These are phyloP conservation scores for Melanophora roralis DNA, from an alignment of 2,888 invertebrate species.

Conservation along the genomic window DNA sequence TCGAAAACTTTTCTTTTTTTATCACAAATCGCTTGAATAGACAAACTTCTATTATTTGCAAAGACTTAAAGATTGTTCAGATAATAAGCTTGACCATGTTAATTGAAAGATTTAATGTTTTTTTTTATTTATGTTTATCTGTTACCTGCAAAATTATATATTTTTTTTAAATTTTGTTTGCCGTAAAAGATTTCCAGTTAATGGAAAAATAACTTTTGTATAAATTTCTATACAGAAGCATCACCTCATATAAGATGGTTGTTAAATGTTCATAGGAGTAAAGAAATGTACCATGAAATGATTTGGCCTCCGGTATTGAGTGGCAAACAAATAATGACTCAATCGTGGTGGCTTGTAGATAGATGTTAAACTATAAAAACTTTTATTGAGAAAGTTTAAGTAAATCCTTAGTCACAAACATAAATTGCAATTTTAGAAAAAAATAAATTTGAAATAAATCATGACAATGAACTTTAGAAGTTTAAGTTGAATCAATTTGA, in stretches of 20 bases:
- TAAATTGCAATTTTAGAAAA: neutral
- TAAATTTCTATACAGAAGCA: constrained; percentile 41
- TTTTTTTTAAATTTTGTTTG: neutral
- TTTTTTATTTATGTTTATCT: constrained; percentile 4
- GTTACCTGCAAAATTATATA: constrained; percentile 32
- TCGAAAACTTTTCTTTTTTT: neutral
- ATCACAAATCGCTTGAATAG: neutral
- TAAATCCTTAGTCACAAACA: neutral
- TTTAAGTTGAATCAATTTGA: no score
- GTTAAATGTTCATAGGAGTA: neutral
- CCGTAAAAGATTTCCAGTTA: constrained; percentile 23
- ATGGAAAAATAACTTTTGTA: neutral
- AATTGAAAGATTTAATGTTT: neutral
- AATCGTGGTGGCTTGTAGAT: constrained; percentile 15
- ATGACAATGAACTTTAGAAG: no score
- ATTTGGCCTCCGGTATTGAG: constrained; percentile 36
- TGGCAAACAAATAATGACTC: constrained; percentile 45
- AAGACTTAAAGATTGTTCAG: constrained; percentile 11
- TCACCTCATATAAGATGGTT: constrained; percentile 25
- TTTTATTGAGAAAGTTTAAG: neutral
- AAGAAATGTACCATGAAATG: constrained; percentile 3
- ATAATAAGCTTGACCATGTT: neutral
- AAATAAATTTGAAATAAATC: no score
- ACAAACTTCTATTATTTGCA: neutral
- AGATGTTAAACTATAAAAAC: neutral